Evolutionary conservation across 2,797 vertebrate genomes (phyloP).

Genomic region (Microctenopoma lineatum): DNA sequence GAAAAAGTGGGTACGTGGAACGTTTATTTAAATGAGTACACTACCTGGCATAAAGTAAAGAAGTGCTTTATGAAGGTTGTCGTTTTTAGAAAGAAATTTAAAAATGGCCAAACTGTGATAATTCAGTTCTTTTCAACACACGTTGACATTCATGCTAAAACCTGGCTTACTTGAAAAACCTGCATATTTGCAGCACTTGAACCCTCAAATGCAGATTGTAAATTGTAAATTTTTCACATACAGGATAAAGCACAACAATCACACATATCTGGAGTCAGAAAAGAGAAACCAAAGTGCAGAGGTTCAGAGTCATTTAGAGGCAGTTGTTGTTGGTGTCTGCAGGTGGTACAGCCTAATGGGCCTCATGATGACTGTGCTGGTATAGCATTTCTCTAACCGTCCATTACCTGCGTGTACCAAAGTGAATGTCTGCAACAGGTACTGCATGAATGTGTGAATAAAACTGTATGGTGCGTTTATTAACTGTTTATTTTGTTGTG

Average conservation of each 20-base stretch:
- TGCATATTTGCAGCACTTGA: constrained; percentile 3
- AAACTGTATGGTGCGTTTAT: constrained; percentile 2
- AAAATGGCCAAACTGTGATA: background rate
- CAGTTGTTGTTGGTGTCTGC: constrained; percentile 19
- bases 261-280: background rate
- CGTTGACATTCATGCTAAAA: constrained; percentile 10
- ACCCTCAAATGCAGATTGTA: background rate
- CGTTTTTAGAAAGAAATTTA: constrained; percentile 8
- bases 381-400: constrained; percentile 13
- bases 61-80: background rate
- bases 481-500: constrained; percentile 12
- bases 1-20: background rate
- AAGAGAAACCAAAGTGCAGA: background rate
- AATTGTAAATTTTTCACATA: constrained; percentile 7
- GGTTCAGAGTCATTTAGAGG: constrained; percentile 17
- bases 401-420: constrained; percentile 5
- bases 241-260: background rate
- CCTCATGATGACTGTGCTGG: constrained; percentile 34
- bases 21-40: background rate
- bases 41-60: background rate
- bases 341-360: constrained; percentile 39
- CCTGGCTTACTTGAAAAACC: background rate
- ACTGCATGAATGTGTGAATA: constrained; percentile 31
- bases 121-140: constrained; percentile 1
- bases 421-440: constrained; percentile 7